Percentiles rank a stretch among this genome's conserved stretches.
phyloP scores from a whole-genome alignment of 2,113 vertebrate species.

The Oryzias curvinotus region DNA sequence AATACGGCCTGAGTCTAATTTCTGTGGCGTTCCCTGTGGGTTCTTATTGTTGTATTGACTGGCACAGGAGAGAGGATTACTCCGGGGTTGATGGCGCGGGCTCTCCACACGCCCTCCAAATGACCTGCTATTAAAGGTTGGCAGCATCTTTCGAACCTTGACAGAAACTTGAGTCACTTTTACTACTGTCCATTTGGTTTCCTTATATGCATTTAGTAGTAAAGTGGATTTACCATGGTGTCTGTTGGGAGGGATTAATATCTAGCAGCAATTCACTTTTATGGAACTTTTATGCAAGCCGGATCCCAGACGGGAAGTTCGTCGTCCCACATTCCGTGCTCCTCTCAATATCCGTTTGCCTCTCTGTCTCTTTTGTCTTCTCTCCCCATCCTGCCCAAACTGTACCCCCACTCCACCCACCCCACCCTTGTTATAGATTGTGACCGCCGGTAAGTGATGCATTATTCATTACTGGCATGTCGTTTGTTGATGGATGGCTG shows the following conservation, averaged over 20 bases:
- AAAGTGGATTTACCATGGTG: slow-evolving; percentile 38
- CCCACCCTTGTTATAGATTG: slow-evolving; percentile 79
- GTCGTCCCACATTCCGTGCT: slow-evolving; percentile 50
- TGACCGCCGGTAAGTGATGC: slow-evolving; percentile 79
- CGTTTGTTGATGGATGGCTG: slow-evolving; percentile 83
- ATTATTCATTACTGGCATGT: slow-evolving; percentile 82
- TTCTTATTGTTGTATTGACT: slow-evolving; percentile 6
- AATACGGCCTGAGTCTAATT: slow-evolving; percentile 4
- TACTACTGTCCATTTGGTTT: slow-evolving; percentile 12
- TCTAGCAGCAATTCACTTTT: slow-evolving; percentile 51
- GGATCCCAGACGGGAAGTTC: slow-evolving; percentile 63
- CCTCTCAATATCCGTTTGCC: slow-evolving; percentile 62
- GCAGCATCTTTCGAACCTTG: not conserved
- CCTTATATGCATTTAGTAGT: slow-evolving; percentile 33
- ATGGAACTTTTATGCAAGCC: slow-evolving; percentile 46
- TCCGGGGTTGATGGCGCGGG: slow-evolving; percentile 6
- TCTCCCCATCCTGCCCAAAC: slow-evolving; percentile 53
- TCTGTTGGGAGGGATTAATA: slow-evolving; percentile 63
- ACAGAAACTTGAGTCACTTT: slow-evolving; percentile 19
- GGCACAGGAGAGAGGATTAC: slow-evolving; percentile 11
- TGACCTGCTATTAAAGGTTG: slow-evolving; percentile 7
- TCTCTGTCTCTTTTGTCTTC: slow-evolving; percentile 59
- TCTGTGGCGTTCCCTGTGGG: slow-evolving; percentile 1
- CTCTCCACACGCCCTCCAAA: slow-evolving; percentile 8
- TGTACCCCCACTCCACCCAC: slow-evolving; percentile 59